Evolutionary conservation across 2,888 invertebrate genomes (phyloP).

Genomic region (Napeogenes inachia): DNA sequence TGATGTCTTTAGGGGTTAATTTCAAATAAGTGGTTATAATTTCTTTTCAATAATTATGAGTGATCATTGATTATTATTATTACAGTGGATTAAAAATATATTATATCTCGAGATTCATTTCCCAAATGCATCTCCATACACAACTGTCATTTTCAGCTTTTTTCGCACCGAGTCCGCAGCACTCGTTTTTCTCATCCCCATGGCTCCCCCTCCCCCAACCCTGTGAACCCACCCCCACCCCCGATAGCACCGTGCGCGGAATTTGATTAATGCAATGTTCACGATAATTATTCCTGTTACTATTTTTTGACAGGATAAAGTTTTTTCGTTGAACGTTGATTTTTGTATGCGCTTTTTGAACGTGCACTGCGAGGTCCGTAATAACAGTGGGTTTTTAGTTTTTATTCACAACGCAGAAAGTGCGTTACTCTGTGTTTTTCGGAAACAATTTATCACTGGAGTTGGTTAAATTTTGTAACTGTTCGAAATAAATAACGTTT

Average conservation of each 20-base stretch:
- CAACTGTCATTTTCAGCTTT: conserved; percentile 61
- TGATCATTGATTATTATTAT: not conserved
- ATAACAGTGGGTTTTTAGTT: conserved; percentile 20
- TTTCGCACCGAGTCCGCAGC: conserved; percentile 71
- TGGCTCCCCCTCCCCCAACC: conserved; percentile 31
- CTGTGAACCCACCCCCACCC: conserved; percentile 35
- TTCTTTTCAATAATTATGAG: too few species aligned
- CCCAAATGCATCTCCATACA: conserved; percentile 36
- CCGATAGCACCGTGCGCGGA: conserved; percentile 73
- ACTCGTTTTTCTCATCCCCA: conserved; percentile 61
- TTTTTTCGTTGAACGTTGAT: conserved; percentile 56
- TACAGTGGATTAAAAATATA: not conserved
- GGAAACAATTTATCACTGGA: conserved; percentile 5
- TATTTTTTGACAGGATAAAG: conserved; percentile 73
- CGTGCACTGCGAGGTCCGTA: conserved; percentile 24
- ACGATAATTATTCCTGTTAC: conserved; percentile 76
- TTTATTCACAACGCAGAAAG: conserved; percentile 15
- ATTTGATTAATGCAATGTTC: conserved; percentile 78
- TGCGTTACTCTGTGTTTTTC: conserved; percentile 11
- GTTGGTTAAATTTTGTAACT: not conserved
- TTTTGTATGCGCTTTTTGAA: conserved; percentile 36
- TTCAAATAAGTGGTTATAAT: too few species aligned
- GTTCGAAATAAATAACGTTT: not conserved
- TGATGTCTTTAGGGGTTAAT: too few species aligned
- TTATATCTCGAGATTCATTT: conserved; percentile 38